A percentile compares a stretch with the other conserved stretches of the same genome.
Evolutionary conservation across 2,113 vertebrate species (phyloP).

Genomic region (Poecile atricapillus): DNA sequence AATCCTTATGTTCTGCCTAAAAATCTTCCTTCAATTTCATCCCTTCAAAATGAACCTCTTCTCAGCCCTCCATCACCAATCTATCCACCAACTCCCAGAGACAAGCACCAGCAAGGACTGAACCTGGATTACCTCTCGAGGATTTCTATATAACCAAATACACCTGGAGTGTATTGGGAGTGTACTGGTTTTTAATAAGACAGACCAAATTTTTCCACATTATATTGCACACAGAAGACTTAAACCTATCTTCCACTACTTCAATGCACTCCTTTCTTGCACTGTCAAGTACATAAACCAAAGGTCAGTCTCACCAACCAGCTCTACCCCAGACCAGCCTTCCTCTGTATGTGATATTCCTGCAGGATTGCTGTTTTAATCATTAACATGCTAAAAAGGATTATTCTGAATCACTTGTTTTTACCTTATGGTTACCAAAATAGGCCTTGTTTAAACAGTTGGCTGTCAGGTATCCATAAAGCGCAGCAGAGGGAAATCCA

Average conservation of each 20-base stretch:
- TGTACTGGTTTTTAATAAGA: neutral
- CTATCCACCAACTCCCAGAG: neutral
- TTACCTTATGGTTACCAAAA: neutral
- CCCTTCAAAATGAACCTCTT: neutral
- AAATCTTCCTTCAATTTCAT: neutral
- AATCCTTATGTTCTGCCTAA: neutral
- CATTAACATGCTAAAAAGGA: neutral
- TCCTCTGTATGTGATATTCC: neutral
- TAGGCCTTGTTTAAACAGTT: constrained; percentile 9
- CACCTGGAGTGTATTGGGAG: neutral
- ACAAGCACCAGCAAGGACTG: neutral
- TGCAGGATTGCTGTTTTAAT: neutral
- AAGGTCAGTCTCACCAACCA: neutral
- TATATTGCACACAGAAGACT: neutral
- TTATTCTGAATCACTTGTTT: neutral
- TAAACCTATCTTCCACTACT: neutral
- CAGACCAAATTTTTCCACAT: neutral
- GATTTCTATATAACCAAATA: neutral
- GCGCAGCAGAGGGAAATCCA: constrained; percentile 8
- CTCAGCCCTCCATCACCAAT: neutral
- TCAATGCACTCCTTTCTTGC: neutral
- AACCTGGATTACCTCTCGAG: neutral
- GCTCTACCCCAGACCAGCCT: neutral
- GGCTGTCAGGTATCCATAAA: constrained; percentile 30
- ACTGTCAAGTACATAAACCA: neutral